Evolutionary conservation across 1,140 invertebrate genomes (phyloP), one percentile per base, ranked within the genome.

Genomic region (Chlorops oryzae): DNA sequence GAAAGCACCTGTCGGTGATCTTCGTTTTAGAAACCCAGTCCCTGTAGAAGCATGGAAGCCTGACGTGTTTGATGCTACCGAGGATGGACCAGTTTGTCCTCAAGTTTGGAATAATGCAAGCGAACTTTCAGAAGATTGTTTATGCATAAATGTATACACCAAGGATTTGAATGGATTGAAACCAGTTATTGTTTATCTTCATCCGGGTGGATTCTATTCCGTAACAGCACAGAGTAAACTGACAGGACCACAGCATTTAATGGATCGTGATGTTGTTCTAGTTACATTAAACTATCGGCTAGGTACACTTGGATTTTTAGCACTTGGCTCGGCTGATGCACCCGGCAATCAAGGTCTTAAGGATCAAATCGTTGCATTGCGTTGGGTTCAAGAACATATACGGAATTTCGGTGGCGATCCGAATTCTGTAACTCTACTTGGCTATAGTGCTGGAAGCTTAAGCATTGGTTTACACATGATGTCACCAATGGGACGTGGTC

Each of bases 131-230:
- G 86, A 89, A 61, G 87, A 93, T 72, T 93, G 90, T 67, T 72
- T 92, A 9, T 87, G 85, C 54, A 72, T 92, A 3, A 91, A 93
- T 64, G 77, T 93, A 9, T 91, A 88, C 63, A 81, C 84, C 0
- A 89, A 88, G 20, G 66, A 69, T 27, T 71, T 73, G 18, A 51
- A 23, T 15, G 55, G 15, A 3, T 49, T 35, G 0, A 55, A 58
- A 9, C 80, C 81, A 2, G 81, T 84, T 0, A 77, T 83, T 70
- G 76, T 83, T 0, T 80, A 74, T 39, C 65, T 88, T 22, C 81
- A 85, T 66, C 81, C 80, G 2, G 84, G 84, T 5, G 77, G 73
- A 9, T 81, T 81, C 49, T 65, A 71, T 41, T 55, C 59, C 0
- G 75, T 70, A 35, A 59, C 61, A 1, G 66, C 79, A 0, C 63